Base-by-base conservation (phyloP, 1,140 invertebrate genomes). In the Zaprionus ornatus region DNA sequence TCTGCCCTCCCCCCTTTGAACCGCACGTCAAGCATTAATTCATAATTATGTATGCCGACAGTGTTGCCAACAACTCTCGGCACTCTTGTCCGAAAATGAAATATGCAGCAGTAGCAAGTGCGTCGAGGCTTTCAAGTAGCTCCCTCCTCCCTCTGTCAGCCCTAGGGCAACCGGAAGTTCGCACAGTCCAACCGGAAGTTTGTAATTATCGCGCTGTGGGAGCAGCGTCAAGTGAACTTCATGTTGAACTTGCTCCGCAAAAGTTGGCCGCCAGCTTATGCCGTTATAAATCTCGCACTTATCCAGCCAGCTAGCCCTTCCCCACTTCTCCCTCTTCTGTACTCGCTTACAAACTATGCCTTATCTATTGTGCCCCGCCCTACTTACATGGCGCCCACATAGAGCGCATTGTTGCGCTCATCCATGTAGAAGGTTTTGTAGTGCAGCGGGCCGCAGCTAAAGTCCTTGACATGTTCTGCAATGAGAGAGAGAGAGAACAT, bases 321-420 rank as follows among this genome's bases (percentile, higher is more conserved):
- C 19, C n/a, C 19, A 1, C 42, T 2, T 27, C 4, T 4, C 37
- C 4, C 5, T 5, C 40, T 7, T 0, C 40, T 17, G n/a, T 1
- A n/a, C 9, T 29, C 9, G 0, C 9, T 32, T 32, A 32, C 29
- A n/a, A 40, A 40, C 15, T n/a, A n/a, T 40, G 37, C 7, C 40
- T 45, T 45, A 45, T 45, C 40, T 45, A 2, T 17, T 17, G 40
- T 45, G 40, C 2, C n/a, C 6, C 40, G 52, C 23, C 48, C n/a
- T 7, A 96, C 96, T 97, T 95, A 97, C 97, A 98, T 97, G 73
- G 96, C 97, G 78, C 97, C 97, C 74, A 97, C 96, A 92, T 97
- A 98, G 35, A 98, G 94, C 29, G 95, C 94, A 91, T 97, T 96
- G 85, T 95, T 94, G 83, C 94, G 95, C 84, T 95, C 95, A 92